phyloP scores from a whole-genome alignment of 2,888 invertebrate species.

The Molanna angustata region DNA sequence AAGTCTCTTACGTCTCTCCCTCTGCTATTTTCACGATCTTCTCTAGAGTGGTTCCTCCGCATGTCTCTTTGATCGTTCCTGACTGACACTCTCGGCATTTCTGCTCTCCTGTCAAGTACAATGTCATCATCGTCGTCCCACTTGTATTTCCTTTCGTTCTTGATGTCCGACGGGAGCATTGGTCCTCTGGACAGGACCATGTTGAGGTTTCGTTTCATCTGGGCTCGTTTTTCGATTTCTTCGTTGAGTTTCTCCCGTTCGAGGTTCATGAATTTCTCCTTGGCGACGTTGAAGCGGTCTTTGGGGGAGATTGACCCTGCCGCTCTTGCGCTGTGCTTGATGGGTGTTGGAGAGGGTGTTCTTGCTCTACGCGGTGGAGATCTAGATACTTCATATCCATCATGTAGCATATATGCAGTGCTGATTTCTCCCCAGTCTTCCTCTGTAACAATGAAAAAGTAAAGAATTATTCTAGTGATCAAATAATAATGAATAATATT shows the following conservation, averaged over 20 bases:
- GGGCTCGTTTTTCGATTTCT: constrained; percentile 55
- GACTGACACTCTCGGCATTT: constrained; percentile 23
- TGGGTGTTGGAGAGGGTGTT: constrained; percentile 41
- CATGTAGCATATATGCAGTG: constrained; percentile 62
- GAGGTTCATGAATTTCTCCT: constrained; percentile 79
- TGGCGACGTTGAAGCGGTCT: constrained; percentile 81
- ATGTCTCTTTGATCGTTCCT: constrained; percentile 24
- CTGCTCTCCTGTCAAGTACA: constrained; percentile 24
- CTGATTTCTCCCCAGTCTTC: constrained; percentile 75
- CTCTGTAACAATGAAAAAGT: too few species aligned
- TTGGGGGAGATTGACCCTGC: constrained; percentile 59
- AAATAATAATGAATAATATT: too few species aligned
- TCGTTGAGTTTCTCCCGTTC: constrained; percentile 67
- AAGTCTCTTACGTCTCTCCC: constrained; percentile 24
- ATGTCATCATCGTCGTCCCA: constrained; percentile 31
- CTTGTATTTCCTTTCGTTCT: constrained; percentile 35
- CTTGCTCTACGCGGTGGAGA: constrained; percentile 46
- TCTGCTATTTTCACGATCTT: constrained; percentile 24
- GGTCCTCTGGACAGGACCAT: constrained; percentile 55
- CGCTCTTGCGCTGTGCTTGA: constrained; percentile 35
- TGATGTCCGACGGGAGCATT: constrained; percentile 53
- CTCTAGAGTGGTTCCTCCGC: constrained; percentile 19
- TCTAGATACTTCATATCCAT: constrained; percentile 53
- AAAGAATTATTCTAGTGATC: too few species aligned
- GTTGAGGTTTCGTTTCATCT: constrained; percentile 51